Percentiles rank a stretch among this genome's conserved stretches.
These are phyloP conservation scores for Drosophila lutescens DNA, from an alignment of 2,888 invertebrate genomes.

Conservation along the genomic window DNA sequence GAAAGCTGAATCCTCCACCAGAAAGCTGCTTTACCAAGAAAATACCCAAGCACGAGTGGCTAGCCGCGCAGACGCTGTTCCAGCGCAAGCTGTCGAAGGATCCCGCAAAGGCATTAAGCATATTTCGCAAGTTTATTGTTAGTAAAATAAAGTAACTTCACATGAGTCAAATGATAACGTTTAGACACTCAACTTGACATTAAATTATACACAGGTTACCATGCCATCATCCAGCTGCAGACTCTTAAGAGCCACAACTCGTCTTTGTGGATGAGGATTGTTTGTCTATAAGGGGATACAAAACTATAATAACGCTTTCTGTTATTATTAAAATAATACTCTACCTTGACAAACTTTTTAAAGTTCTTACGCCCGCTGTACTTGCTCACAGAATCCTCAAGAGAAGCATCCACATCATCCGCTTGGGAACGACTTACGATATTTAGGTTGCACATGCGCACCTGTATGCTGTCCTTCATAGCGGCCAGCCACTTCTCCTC, in stretches of 20 bases:
- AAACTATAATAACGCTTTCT: neutral
- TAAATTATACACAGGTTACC: conserved; percentile 33
- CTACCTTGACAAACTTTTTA: conserved; percentile 82
- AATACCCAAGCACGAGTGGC: conserved; percentile 80
- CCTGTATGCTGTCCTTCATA: conserved; percentile 74
- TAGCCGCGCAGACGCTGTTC: conserved; percentile 74
- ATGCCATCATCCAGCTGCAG: conserved; percentile 63
- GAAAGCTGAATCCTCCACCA: conserved; percentile 52
- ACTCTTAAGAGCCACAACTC: conserved; percentile 53
- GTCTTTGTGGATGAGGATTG: conserved; percentile 67
- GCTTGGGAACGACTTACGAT: conserved; percentile 40
- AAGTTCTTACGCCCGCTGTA: conserved; percentile 73
- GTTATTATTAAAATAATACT: neutral
- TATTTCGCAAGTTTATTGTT: conserved; percentile 81
- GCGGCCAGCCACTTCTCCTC: conserved; percentile 71
- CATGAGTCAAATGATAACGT: neutral
- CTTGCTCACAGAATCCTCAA: conserved; percentile 24
- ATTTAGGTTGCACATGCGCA: conserved; percentile 66
- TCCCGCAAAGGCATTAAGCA: conserved; percentile 70
- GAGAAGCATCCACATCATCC: conserved; percentile 25
- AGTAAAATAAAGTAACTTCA: conserved; percentile 72
- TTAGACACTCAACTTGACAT: neutral
- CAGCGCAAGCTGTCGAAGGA: conserved; percentile 73
- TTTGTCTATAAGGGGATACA: conserved; percentile 50
- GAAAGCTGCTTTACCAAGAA: conserved; percentile 64